Evolutionary conservation across 1,140 invertebrate species (phyloP).

Genomic region (Saccostrea cuccullata): DNA sequence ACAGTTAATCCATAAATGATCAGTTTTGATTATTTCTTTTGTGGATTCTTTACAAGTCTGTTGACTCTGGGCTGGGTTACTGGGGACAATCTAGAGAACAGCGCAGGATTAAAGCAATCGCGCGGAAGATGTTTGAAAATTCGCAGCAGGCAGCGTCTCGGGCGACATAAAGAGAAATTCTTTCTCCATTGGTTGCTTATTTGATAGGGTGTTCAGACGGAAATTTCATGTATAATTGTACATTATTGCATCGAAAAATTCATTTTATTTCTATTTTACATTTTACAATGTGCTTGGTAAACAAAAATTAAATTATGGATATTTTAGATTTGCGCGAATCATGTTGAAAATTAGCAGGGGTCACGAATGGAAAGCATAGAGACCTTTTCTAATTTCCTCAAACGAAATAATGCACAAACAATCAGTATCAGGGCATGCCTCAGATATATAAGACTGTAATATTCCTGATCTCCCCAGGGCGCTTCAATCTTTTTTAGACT

Average conservation of each 20-base stretch:
- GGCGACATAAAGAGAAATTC: constrained; percentile 43
- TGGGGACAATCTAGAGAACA: constrained; percentile 45
- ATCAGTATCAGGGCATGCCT: not conserved
- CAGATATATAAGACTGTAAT: not conserved
- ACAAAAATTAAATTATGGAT: not conserved
- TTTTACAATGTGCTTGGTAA: constrained; percentile 8
- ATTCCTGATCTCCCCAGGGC: not conserved
- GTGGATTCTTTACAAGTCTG: not conserved
- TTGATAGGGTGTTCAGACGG: constrained; percentile 43
- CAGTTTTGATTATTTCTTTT: constrained; percentile 42
- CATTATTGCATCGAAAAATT: constrained; percentile 16
- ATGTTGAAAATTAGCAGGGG: constrained; percentile 19
- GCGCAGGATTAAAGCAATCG: constrained; percentile 35
- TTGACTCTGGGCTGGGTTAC: constrained; percentile 51
- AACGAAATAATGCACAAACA: constrained; percentile 18
- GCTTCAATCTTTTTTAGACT: constrained; percentile 31
- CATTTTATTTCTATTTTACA: not conserved
- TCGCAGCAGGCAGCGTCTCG: constrained; percentile 56
- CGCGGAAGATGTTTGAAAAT: constrained; percentile 49
- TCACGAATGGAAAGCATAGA: not conserved
- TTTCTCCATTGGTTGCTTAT: constrained; percentile 31
- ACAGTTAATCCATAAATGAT: constrained; percentile 32
- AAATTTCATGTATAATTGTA: constrained; percentile 35
- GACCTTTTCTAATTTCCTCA: constrained; percentile 26
- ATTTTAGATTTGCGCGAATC: constrained; percentile 6